Percentiles rank a stretch among this genome's conserved stretches.
phyloP scores from a whole-genome alignment of 2,113 vertebrate species.

The Triplophysa tibetana region DNA sequence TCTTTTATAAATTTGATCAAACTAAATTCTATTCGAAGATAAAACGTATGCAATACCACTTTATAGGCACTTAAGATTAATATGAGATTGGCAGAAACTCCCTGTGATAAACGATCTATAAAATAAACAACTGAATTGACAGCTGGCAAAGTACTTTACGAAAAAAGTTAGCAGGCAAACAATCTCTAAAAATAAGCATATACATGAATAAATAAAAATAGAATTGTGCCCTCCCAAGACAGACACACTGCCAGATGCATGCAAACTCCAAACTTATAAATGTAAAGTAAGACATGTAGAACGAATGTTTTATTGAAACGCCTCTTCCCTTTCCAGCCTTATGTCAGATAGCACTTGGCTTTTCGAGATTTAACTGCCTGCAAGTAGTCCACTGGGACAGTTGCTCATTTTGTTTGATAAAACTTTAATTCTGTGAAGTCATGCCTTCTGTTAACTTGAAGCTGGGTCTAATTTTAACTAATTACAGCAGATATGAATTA shows the following conservation, averaged over 20 bases:
- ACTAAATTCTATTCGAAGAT: too few species aligned
- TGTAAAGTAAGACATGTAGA: slow-evolving; percentile 19
- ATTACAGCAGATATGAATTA: slow-evolving; percentile 21
- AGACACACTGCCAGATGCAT: not conserved
- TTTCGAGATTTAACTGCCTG: slow-evolving; percentile 33
- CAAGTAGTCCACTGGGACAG: slow-evolving; percentile 30
- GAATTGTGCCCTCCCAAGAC: not conserved
- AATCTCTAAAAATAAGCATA: not conserved
- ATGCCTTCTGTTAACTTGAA: slow-evolving; percentile 28
- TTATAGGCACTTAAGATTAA: too few species aligned
- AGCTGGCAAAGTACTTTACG: too few species aligned
- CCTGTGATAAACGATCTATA: too few species aligned
- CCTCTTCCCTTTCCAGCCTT: slow-evolving; percentile 14
- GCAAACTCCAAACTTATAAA: slow-evolving; percentile 18
- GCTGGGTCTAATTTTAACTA: slow-evolving; percentile 36
- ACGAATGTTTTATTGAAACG: slow-evolving; percentile 40
- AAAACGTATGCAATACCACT: too few species aligned
- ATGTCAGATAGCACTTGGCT: slow-evolving; percentile 11
- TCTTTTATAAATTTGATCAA: too few species aligned
- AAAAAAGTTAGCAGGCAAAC: not conserved
- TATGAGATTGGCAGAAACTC: too few species aligned
- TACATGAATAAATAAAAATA: not conserved
- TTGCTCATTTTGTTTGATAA: slow-evolving; percentile 36
- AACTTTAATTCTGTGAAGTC: slow-evolving; percentile 29
- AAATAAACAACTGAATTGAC: too few species aligned